A percentile compares a stretch with the other conserved stretches of the same genome.
Conservation (phyloP, 2,113 vertebrate species). For the Bujurquina vittata region DNA sequence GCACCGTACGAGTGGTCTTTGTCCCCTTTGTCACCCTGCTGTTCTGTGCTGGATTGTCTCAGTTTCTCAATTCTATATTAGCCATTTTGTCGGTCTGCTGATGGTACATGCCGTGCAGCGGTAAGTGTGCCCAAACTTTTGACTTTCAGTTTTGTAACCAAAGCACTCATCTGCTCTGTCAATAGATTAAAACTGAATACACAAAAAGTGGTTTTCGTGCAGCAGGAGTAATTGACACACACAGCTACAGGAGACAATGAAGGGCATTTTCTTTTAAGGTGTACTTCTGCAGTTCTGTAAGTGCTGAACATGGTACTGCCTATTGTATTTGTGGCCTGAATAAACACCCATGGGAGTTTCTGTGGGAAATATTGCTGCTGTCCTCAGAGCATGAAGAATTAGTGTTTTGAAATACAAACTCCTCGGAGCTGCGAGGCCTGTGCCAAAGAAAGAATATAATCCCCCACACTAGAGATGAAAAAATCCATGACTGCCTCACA, state of each 20-base stretch:
- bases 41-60: too few relatives aligned
- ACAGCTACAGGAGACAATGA: not conserved
- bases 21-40: too few relatives aligned
- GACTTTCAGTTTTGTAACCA: too few relatives aligned
- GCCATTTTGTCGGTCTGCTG: too few relatives aligned
- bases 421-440: slow-evolving; percentile 32
- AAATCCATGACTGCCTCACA: slow-evolving; percentile 1
- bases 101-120: too few relatives aligned
- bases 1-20: too few relatives aligned
- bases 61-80: too few relatives aligned
- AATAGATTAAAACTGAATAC: not conserved
- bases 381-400: slow-evolving; percentile 61
- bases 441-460: slow-evolving; percentile 38
- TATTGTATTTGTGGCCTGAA: slow-evolving; percentile 46
- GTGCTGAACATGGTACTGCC: slow-evolving; percentile 1
- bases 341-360: slow-evolving; percentile 53
- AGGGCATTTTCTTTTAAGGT: not conserved
- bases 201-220: not conserved
- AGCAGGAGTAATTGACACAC: not conserved
- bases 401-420: slow-evolving; percentile 55
- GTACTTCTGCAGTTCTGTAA: slow-evolving; percentile 27
- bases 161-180: not conserved
- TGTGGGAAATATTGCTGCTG: slow-evolving; percentile 35
- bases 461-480: slow-evolving; percentile 7
- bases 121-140: too few relatives aligned